Conservation (phyloP, 1,140 invertebrate species). For the Aricia agestis region DNA sequence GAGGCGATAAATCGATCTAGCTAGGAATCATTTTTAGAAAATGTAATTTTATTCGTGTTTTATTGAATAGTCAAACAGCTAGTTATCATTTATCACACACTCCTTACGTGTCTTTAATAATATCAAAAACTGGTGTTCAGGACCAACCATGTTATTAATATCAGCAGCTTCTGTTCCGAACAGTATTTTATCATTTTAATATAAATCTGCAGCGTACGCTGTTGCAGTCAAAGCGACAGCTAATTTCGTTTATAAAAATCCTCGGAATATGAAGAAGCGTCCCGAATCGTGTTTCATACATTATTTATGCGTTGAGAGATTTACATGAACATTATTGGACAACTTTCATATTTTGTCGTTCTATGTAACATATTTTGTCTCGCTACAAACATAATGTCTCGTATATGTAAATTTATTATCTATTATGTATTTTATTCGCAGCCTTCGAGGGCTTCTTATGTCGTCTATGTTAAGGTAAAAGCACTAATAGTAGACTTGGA, state of each 20-base stretch:
- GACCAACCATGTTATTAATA: too few relatives aligned
- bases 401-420: slow-evolving; percentile 10
- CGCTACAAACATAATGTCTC: slow-evolving; percentile 33
- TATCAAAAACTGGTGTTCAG: too few relatives aligned
- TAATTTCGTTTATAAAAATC: background rate
- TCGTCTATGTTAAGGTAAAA: too few relatives aligned
- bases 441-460: background rate
- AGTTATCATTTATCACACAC: too few relatives aligned
- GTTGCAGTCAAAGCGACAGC: background rate
- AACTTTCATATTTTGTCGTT: slow-evolving; percentile 63
- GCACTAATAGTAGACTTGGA: too few relatives aligned
- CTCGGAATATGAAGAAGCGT: background rate
- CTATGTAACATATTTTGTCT: slow-evolving; percentile 44
- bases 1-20: too few relatives aligned
- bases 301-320: slow-evolving; percentile 57
- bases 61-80: too few relatives aligned
- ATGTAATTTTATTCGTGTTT: too few relatives aligned
- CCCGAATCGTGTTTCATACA: slow-evolving; percentile 37
- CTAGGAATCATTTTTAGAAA: too few relatives aligned
- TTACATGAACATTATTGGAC: slow-evolving; percentile 62
- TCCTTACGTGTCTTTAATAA: too few relatives aligned
- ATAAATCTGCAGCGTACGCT: background rate
- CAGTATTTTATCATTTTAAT: background rate
- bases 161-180: background rate
- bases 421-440: background rate